Conservation (phyloP, 1,140 invertebrate genomes). For the Agrypnia vestita region DNA sequence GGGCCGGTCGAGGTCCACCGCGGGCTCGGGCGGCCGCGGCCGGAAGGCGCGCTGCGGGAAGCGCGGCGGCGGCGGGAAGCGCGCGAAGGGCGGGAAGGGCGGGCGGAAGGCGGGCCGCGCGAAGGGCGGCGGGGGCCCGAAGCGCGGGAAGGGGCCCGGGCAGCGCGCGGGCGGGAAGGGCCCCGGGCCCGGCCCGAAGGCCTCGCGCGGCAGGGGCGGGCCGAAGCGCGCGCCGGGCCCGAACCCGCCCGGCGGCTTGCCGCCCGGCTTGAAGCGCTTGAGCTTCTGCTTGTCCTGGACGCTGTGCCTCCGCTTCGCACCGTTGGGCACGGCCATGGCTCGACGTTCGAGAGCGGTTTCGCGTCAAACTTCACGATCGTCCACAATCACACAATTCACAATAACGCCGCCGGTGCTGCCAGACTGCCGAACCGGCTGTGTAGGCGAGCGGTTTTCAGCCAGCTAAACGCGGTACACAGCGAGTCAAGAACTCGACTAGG, state of each 20-base stretch:
- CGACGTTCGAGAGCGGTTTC: background rate
- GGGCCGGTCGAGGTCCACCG: background rate
- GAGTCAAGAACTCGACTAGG: background rate
- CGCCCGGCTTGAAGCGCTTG: slow-evolving; percentile 13
- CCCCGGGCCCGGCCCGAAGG: slow-evolving; percentile 9
- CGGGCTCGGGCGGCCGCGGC: background rate
- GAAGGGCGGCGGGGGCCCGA: background rate
- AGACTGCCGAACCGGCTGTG: background rate
- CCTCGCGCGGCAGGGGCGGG: slow-evolving; percentile 15
- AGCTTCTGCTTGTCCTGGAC: background rate
- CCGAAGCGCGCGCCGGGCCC: slow-evolving; percentile 9
- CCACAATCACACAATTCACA: background rate
- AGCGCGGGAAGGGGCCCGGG: background rate
- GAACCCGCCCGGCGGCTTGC: slow-evolving; percentile 4
- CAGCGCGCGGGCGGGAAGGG: background rate
- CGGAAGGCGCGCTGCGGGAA: background rate
- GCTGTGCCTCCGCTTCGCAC: slow-evolving; percentile 7
- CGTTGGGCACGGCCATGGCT: slow-evolving; percentile 33
- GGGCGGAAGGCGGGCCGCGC: background rate
- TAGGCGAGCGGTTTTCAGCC: background rate
- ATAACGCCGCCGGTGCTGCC: slow-evolving; percentile 26
- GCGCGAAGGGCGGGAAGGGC: background rate
- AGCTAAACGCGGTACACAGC: background rate
- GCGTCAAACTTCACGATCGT: slow-evolving; percentile 12
- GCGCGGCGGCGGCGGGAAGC: background rate